Conservation (phyloP, 35 echinoderm and acorn worm genomes). For the Ptychodera flava region DNA sequence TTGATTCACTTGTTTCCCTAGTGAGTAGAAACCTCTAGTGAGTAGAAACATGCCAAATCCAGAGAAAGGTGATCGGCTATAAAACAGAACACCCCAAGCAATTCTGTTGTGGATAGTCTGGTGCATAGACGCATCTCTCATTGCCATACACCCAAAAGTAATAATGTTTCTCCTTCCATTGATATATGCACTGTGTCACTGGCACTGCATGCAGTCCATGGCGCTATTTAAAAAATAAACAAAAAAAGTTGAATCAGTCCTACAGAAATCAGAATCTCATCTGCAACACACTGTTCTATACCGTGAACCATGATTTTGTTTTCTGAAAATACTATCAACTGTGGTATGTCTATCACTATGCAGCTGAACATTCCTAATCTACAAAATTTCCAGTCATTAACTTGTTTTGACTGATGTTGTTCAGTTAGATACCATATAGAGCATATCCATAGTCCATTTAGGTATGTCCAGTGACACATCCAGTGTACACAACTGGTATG, state of each 20-base stretch:
- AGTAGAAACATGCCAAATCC: too few relatives aligned
- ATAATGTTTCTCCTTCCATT: constrained; percentile 14
- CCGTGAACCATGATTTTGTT: not conserved
- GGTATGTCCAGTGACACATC: too few relatives aligned
- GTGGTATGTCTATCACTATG: not conserved
- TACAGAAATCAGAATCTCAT: not conserved
- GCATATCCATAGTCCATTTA: too few relatives aligned
- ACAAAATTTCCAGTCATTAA: not conserved
- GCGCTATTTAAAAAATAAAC: not conserved
- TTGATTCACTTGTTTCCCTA: too few relatives aligned
- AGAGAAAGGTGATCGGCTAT: too few relatives aligned
- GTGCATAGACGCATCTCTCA: constrained; percentile 16
- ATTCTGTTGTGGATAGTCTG: constrained; percentile 40
- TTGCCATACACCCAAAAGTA: constrained; percentile 36
- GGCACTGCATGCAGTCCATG: constrained; percentile 25
- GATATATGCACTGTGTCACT: constrained; percentile 16
- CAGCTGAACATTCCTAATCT: not conserved
- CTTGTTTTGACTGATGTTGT: too few relatives aligned
- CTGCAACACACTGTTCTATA: not conserved
- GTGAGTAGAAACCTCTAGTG: too few relatives aligned
- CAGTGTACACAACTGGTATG: too few relatives aligned
- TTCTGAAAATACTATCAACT: not conserved
- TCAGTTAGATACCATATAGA: too few relatives aligned
- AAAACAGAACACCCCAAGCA: constrained; percentile 14
- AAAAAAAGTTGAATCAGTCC: not conserved